Conservation (phyloP, 2,797 vertebrate genomes). For the Gila robusta region DNA sequence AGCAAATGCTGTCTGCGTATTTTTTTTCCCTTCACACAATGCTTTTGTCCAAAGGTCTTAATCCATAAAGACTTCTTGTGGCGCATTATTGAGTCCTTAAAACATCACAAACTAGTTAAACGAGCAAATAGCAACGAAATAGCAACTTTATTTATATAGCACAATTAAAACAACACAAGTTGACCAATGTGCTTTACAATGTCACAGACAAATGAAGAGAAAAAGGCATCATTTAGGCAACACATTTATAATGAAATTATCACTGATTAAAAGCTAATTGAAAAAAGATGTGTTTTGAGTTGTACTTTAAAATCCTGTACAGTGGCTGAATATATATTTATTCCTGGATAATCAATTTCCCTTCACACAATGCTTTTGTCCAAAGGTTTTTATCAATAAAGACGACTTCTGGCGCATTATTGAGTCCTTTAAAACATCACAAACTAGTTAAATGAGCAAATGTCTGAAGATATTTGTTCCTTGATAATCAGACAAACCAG, state of each 20-base stretch:
- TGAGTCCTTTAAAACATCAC: conserved; percentile 1
- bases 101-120: not conserved
- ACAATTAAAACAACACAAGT: too few relatives aligned
- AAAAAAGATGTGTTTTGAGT: too few relatives aligned
- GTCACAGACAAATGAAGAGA: too few relatives aligned
- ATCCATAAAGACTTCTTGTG: conserved; percentile 74
- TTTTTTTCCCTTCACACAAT: conserved; percentile 67
- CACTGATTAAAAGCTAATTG: too few relatives aligned
- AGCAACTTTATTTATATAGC: too few relatives aligned
- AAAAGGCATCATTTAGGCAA: too few relatives aligned
- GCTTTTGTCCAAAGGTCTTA: conserved; percentile 85
- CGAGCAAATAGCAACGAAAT: not conserved
- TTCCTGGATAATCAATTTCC: conserved; percentile 19
- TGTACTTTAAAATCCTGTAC: too few relatives aligned
- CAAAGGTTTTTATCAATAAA: conserved; percentile 81
- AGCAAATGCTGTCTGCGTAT: conserved; percentile 81
- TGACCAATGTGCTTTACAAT: too few relatives aligned
- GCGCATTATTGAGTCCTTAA: not conserved
- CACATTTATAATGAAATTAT: too few relatives aligned
- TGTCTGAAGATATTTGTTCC: not conserved
- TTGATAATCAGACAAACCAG: not conserved
- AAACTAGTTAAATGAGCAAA: not conserved
- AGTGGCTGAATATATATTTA: not conserved
- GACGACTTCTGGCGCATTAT: conserved; percentile 63
- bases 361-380: conserved; percentile 78